Evolutionary conservation across 2,888 invertebrate genomes (phyloP).

Genomic region (Ophion obscuratus): DNA sequence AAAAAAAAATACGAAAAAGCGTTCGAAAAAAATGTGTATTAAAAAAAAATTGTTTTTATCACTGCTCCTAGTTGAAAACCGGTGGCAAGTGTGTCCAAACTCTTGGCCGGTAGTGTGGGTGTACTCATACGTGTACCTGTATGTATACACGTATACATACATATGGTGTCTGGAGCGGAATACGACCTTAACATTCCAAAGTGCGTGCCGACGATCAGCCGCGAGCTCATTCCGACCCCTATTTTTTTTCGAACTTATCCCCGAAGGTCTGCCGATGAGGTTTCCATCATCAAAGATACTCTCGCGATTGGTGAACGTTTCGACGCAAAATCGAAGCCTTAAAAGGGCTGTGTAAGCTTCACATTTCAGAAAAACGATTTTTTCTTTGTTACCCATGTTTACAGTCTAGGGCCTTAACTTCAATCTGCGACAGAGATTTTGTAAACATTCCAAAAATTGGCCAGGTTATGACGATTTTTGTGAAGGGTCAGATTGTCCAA

Average conservation of each 20-base stretch:
- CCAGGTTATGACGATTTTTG: not conserved
- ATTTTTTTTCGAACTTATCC: constrained; percentile 29
- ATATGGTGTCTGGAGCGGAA: constrained; percentile 11
- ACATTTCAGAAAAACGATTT: not conserved
- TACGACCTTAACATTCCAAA: constrained; percentile 64
- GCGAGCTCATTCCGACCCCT: constrained; percentile 47
- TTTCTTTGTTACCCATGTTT: not conserved
- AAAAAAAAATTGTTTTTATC: not conserved
- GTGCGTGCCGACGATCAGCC: constrained; percentile 55
- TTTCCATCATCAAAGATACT: constrained; percentile 18
- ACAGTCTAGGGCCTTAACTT: not conserved
- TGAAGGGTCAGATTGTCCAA: no score
- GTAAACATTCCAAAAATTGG: not conserved
- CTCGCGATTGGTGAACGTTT: not conserved
- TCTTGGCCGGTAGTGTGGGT: not conserved
- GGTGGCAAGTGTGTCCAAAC: constrained; percentile 2
- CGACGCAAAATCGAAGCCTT: not conserved
- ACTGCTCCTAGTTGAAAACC: not conserved
- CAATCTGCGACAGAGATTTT: not conserved
- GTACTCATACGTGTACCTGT: constrained; percentile 1
- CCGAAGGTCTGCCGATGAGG: constrained; percentile 34
- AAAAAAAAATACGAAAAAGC: not conserved
- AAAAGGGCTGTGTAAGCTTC: not conserved
- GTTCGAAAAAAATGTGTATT: not conserved
- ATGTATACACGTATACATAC: not conserved